Base-by-base conservation (phyloP, 2,888 invertebrate genomes). In the Busseola fusca region DNA sequence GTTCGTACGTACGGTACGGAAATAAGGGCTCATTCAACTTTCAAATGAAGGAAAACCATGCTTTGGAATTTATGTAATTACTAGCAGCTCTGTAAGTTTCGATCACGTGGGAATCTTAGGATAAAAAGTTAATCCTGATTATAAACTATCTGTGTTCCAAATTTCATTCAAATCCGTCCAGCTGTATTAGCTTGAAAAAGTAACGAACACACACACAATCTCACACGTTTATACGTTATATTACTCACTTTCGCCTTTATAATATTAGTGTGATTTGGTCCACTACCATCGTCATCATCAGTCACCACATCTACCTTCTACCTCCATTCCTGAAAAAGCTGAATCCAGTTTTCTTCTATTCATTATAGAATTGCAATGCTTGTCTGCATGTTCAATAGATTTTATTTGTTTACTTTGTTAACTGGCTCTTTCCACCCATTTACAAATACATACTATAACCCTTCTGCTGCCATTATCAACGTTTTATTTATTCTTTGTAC, bases 1-100 rank as follows among this genome's bases (percentile, higher is more conserved):
- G 85, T 86, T 88, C 63, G 54, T 68, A 59, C n/a, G 21, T 75
- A 82, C 87, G 87, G 25, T 65, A 87, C 89, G 88, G 25, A 78
- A 76, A 37, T 50, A 78, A 52, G 25, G 18, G 56, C 2, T 16
- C 25, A n/a, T 60, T n/a, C 1, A 40, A 12, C 0, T 18, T 40
- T 6, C 4, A 9, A 37, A 27, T 1, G 3, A 3, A 16, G 9
- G 3, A 6, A 25, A 25, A 25, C 6, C 14, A 16, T 2, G 25
- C 2, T 4, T 52, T 52, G 25, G 14, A 52, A 14, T 52, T n/a
- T 1, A 52, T 14, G 52, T 14, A 25, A 14, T 25, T 25, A 25
- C 34, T 34, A 34, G 34, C 34, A 4, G 34, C 34, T 2, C 34
- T 5, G 5, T 34, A 34, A 34, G 34, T 34, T 34, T 34, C 34